Evolutionary conservation across 2,888 invertebrate species (phyloP), one percentile per base, ranked within the genome.

Genomic region (Mythimna albipuncta): DNA sequence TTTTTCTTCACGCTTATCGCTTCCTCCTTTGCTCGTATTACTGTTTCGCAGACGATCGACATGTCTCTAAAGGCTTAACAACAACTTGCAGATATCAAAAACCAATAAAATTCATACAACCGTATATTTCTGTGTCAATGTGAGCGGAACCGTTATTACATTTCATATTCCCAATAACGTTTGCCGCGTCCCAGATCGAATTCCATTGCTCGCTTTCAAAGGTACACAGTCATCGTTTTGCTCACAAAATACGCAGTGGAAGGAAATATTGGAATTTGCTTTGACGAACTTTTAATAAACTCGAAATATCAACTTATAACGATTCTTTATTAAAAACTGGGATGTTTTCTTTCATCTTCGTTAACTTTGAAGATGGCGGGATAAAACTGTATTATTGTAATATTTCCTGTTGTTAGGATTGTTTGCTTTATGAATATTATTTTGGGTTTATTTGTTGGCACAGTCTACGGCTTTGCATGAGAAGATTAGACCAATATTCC

Each of bases 201-300:
- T 69, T 84, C 62, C 67, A 69, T 62, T 72, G 50, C 50, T 58
- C 16, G 41, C 32, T 78, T 32, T n/a, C 44, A 71, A 69, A 62
- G 35, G 61, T 26, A 69, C 70, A 66, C 72, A 82, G 72, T 65
- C 54, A 65, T 65, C 44, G 58, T 68, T 80, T 70, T 75, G 52
- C 52, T 65, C 35, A 70, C 54, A 58, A 62, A 75, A 72, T 67
- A 54, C 67, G 21, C 69, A 69, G 69, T 70, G 38, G 38, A 62
- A 38, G 44, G 21, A 66, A 72, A 79, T 72, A 74, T 70, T 64
- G 71, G 44, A 69, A 74, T 64, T n/a, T 26, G 71, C 69, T 79
- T 79, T 57, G 67, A 73, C 16, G 41, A 61, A 79, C n/a, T 64
- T 85, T 79, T 82, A 72, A 82, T 84, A 77, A 82, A 82, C 47